Percentiles rank a stretch among this genome's conserved stretches.
phyloP scores from a whole-genome alignment of 2,113 vertebrate genomes.

The Cricetomys ansorgei region DNA sequence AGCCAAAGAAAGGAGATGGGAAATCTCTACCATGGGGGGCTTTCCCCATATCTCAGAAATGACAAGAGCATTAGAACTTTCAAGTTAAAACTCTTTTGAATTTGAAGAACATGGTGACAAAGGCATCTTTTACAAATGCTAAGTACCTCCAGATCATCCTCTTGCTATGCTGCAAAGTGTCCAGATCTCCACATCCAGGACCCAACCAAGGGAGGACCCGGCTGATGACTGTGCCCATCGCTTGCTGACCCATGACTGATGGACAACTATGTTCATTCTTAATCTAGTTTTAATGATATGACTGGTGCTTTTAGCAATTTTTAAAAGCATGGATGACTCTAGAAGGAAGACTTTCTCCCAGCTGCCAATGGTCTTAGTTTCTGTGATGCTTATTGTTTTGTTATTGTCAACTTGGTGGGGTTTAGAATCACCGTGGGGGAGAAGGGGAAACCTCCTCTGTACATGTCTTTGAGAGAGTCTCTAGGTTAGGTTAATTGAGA shows the following conservation, averaged over 20 bases:
- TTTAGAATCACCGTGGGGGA: neutral
- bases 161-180: neutral
- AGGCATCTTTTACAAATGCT: neutral
- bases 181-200: neutral
- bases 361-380: neutral
- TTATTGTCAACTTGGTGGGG: neutral
- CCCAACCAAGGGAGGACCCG: neutral
- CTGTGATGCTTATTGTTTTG: neutral
- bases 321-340: neutral
- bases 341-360: neutral
- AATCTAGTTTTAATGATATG: conserved; percentile 67
- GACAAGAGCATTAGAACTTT: neutral
- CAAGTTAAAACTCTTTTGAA: conserved; percentile 8
- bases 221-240: neutral
- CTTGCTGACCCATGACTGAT: neutral
- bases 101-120: neutral
- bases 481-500: neutral
- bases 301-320: conserved; percentile 66
- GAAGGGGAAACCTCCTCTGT: neutral
- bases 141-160: neutral
- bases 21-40: neutral
- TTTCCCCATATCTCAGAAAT: neutral
- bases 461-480: neutral
- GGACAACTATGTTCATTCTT: conserved; percentile 41
- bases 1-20: neutral